phyloP scores from a whole-genome alignment of 2,113 vertebrate species.

The Loxodonta africana region DNA sequence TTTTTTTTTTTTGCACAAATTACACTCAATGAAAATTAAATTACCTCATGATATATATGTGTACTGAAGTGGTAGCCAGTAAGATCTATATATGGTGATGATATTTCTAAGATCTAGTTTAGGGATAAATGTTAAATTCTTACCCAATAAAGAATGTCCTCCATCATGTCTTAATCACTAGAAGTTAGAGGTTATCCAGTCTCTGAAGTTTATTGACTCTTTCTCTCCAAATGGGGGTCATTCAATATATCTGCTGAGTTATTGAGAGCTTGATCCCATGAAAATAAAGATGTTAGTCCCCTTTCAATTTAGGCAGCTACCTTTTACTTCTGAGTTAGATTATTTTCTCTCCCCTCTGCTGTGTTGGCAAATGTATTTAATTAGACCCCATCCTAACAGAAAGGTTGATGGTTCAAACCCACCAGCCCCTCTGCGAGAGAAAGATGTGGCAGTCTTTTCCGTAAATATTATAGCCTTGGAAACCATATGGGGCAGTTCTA shows the following conservation, averaged over 20 bases:
- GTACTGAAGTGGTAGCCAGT: background rate
- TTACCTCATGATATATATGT: slow-evolving; percentile 33
- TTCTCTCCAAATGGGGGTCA: background rate
- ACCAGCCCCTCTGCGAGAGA: too few species aligned
- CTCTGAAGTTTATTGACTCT: background rate
- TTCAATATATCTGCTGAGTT: slow-evolving; percentile 29
- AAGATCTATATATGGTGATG: background rate
- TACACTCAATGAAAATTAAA: slow-evolving; percentile 48
- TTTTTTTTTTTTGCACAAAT: background rate
- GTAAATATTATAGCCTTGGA: too few species aligned
- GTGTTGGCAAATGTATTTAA: background rate
- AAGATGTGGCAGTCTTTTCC: too few species aligned
- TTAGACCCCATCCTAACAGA: background rate
- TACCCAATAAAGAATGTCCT: background rate
- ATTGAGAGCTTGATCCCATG: background rate
- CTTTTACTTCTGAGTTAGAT: background rate
- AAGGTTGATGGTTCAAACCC: too few species aligned
- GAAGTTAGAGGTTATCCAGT: background rate
- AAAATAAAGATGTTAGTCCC: background rate
- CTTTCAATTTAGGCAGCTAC: background rate
- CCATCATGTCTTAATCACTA: background rate
- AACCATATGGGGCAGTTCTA: too few species aligned
- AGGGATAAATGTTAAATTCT: background rate
- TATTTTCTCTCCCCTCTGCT: background rate
- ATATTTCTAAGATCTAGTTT: background rate